A percentile compares a stretch with the other conserved stretches of the same genome.
These are phyloP conservation scores for Mastigias papua DNA, from an alignment of 30 jellyfish, hydroid and myxozoan species.

Conservation along the genomic window DNA sequence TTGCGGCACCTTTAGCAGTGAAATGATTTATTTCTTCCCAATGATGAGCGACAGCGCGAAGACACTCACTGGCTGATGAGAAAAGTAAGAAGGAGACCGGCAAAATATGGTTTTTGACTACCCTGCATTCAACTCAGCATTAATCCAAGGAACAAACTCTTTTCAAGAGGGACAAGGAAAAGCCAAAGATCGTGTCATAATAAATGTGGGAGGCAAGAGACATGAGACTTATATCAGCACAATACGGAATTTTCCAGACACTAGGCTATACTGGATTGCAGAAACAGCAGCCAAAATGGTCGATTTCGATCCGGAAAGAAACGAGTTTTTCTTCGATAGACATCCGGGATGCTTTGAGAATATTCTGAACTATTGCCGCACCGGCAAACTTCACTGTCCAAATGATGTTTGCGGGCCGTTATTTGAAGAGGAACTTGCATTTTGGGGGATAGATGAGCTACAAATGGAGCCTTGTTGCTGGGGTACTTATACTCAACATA, in stretches of 20 bases:
- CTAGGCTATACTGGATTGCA: slow-evolving; percentile 98
- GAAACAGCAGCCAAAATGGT: slow-evolving; percentile 97
- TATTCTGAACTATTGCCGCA: slow-evolving; percentile 91
- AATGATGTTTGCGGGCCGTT: slow-evolving; percentile 99
- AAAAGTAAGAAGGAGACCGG: background rate
- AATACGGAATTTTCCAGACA: slow-evolving; percentile 91
- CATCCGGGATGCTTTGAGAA: slow-evolving; percentile 98
- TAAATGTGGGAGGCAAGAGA: slow-evolving; percentile 95
- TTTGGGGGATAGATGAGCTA: slow-evolving; percentile 98
- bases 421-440: slow-evolving; percentile 95
- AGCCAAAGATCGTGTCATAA: slow-evolving; percentile 89
- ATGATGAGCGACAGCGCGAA: background rate
- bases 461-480: slow-evolving; percentile 99
- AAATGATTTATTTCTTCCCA: background rate
- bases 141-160: slow-evolving; percentile 70
- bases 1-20: background rate
- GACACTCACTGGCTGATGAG: slow-evolving; percentile 14
- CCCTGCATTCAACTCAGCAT: slow-evolving; percentile 67
- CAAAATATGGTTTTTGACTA: slow-evolving; percentile 58
- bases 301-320: slow-evolving; percentile 94
- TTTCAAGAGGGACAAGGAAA: slow-evolving; percentile 80
- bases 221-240: slow-evolving; percentile 98
- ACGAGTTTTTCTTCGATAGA: slow-evolving; percentile 96
- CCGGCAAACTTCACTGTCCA: slow-evolving; percentile 99
- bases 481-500: slow-evolving; percentile 97